Conservation (phyloP, 1,140 invertebrate species). For the Drosophila hydei region DNA sequence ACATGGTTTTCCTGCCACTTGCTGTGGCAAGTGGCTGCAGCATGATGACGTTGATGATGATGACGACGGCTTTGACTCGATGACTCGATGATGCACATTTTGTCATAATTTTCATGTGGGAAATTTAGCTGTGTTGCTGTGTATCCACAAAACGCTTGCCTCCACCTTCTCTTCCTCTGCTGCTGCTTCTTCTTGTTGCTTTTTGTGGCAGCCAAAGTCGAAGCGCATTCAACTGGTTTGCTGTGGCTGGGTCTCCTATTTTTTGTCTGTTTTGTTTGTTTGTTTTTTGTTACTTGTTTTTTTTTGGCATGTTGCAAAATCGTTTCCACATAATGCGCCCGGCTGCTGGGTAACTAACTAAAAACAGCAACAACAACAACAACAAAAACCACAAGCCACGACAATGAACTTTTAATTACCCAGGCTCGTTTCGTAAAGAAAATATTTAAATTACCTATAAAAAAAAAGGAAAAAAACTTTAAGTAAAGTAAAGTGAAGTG, state of each 20-base stretch:
- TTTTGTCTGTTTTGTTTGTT: constrained; percentile 13
- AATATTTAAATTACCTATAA: constrained; percentile 48
- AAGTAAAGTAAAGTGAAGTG: neutral
- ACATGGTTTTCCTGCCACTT: constrained; percentile 44
- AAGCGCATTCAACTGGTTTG: constrained; percentile 42
- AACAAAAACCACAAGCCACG: constrained; percentile 23
- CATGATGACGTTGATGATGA: constrained; percentile 5
- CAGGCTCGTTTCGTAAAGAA: constrained; percentile 63
- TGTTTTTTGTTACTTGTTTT: constrained; percentile 8
- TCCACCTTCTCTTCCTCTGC: no score
- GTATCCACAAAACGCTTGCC: constrained; percentile 35
- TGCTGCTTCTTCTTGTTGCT: neutral
- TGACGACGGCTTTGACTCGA: constrained; percentile 27
- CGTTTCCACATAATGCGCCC: constrained; percentile 54
- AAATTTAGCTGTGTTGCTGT: constrained; percentile 56
- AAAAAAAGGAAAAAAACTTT: constrained; percentile 32
- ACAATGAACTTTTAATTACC: constrained; percentile 77
- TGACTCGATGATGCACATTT: constrained; percentile 52
- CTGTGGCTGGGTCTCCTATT: constrained; percentile 39
- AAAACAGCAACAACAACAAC: constrained; percentile 17
- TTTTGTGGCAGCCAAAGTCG: constrained; percentile 23
- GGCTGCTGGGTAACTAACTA: constrained; percentile 14
- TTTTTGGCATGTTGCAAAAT: constrained; percentile 61
- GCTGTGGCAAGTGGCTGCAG: no score
- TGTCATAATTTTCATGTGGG: constrained; percentile 74